These are phyloP conservation scores for Vombatus ursinus DNA, from an alignment of 2,113 vertebrate species.

Conservation along the genomic window DNA sequence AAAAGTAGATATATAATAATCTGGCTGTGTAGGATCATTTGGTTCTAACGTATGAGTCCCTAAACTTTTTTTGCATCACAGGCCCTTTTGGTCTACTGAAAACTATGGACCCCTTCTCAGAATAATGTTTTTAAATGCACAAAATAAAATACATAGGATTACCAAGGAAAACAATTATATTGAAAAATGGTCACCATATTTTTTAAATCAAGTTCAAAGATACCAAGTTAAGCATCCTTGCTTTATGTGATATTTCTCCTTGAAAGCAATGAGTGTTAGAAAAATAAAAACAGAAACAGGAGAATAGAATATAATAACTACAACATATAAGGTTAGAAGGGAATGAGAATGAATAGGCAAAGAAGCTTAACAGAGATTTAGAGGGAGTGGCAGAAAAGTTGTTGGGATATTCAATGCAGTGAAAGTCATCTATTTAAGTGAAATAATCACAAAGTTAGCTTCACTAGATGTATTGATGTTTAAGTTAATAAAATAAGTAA, in stretches of 20 bases:
- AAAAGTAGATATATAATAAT: background rate
- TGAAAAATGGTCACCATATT: background rate
- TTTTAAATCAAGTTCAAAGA: background rate
- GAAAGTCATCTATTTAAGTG: background rate
- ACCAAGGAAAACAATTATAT: background rate
- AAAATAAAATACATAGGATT: background rate
- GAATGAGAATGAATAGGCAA: background rate
- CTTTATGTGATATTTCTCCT: background rate
- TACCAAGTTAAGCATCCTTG: background rate
- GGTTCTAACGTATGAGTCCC: background rate
- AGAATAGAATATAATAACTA: background rate
- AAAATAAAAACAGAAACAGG: background rate
- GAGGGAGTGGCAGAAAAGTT: background rate
- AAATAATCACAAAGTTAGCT: background rate
- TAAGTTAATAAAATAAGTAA: background rate
- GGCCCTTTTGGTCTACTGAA: background rate
- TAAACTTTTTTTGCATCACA: background rate
- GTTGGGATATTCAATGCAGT: background rate
- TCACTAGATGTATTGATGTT: background rate
- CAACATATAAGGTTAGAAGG: background rate
- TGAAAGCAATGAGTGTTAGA: background rate
- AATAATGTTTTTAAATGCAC: background rate
- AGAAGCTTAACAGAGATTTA: background rate
- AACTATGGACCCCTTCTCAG: background rate
- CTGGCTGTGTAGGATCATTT: background rate